Percentiles rank a stretch among this genome's conserved stretches.
Evolutionary conservation across 2,888 invertebrate species (phyloP).

Genomic region (Chrysolina americana): DNA sequence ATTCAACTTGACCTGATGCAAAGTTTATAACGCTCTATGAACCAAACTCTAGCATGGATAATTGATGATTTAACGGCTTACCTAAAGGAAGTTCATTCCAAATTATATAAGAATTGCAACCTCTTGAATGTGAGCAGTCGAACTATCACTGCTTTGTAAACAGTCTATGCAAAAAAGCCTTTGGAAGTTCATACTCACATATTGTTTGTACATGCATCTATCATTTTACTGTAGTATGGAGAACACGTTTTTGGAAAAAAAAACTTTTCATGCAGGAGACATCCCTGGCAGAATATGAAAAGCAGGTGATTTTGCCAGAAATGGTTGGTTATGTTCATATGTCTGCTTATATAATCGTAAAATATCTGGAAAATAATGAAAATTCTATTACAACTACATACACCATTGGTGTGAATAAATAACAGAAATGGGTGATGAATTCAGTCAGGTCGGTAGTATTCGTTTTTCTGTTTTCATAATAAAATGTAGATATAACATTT

Average conservation of each 20-base stretch:
- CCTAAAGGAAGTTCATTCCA: background rate
- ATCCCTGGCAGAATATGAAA: slow-evolving; percentile 72
- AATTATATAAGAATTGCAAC: too few species aligned
- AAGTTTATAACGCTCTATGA: too few species aligned
- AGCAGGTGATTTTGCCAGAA: slow-evolving; percentile 70
- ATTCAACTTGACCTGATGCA: too few species aligned
- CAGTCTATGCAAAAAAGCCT: background rate
- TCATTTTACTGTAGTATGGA: slow-evolving; percentile 72
- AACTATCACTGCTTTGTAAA: too few species aligned
- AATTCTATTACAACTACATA: background rate
- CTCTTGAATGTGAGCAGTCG: too few species aligned
- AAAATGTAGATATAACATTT: too few species aligned
- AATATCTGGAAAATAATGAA: slow-evolving; percentile 44
- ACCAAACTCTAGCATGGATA: too few species aligned
- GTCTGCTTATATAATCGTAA: slow-evolving; percentile 46
- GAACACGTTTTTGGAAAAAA: slow-evolving; percentile 73
- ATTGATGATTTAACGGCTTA: background rate
- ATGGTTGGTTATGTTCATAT: slow-evolving; percentile 50
- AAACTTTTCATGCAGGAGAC: slow-evolving; percentile 72
- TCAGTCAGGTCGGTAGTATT: too few species aligned
- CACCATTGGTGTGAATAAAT: too few species aligned
- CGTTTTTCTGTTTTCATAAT: too few species aligned
- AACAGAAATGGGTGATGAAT: too few species aligned
- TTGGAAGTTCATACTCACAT: slow-evolving; percentile 67
- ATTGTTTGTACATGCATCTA: slow-evolving; percentile 71